Evolutionary conservation across 2,888 invertebrate species (phyloP), one percentile per base, ranked within the genome.

Genomic region (Parnassius orleans): DNA sequence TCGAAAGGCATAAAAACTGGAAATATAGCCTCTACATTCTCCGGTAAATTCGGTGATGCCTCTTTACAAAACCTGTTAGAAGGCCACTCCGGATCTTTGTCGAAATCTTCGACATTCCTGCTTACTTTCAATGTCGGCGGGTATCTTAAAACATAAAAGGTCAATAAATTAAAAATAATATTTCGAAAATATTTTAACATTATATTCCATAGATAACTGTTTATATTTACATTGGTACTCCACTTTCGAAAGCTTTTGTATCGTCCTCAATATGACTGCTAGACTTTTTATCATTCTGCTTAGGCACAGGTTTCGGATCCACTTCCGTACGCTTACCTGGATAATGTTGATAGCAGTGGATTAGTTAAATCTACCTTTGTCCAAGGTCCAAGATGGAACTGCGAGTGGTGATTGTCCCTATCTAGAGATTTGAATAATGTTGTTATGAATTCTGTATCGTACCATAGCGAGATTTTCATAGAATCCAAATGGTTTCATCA

Each of bases 1-100:
- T 96, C 95, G 61, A 95, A 95, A 0, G 95, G 94, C 72, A 96
- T 83, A 83, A 95, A 95, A 14, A 95, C 92, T 12, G 95, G 94
- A 58, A 95, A 93, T 68, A 95, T 85, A 67, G 93, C 81, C 73
- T 93, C 87, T 62, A 93, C 78, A 57, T 84, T 83, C 9, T 86
- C 83, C 1, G 89, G 87, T 58, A 92, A 80, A 14, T 78, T 78
- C 1, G 86, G 72, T 15, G 86, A 79, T 68, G 81, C 80, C 33
- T 83, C 84, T 47, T 82, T 77, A 70, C 94, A 94, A 65, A 92
- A 84, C 52, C 81, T 83, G 66, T 81, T 83, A 0, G 88, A 83
- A 0, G 93, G 94, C 93, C 94, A 94, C 1, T 92, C 91, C 0
- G 85, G 72, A 33, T 87, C 87, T 12, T 67, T 82, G 71, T 93